phyloP scores from a whole-genome alignment of 1,140 invertebrate genomes.

The Calliphora vicina region DNA sequence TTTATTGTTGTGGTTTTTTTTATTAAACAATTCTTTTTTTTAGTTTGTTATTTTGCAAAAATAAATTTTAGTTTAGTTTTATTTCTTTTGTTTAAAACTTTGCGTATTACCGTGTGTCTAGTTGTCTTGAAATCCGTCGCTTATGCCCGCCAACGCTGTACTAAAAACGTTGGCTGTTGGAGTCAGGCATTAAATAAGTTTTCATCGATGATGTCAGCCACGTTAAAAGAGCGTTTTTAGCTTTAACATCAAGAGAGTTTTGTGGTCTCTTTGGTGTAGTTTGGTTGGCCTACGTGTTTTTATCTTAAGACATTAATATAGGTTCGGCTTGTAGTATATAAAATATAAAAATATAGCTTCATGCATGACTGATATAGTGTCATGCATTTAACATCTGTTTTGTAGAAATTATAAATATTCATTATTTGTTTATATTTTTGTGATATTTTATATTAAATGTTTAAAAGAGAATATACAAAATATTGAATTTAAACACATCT shows the following conservation, averaged over 20 bases:
- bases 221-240: background rate
- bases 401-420: too few relatives aligned
- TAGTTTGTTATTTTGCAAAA: background rate
- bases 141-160: slow-evolving; percentile 42
- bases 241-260: background rate
- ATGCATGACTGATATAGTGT: background rate
- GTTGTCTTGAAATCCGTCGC: slow-evolving; percentile 36
- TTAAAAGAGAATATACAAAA: too few relatives aligned
- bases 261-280: background rate
- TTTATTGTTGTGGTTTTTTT: slow-evolving; percentile 2
- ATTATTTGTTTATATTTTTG: too few relatives aligned
- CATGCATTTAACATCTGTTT: background rate
- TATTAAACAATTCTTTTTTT: background rate
- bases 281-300: background rate
- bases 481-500: too few relatives aligned
- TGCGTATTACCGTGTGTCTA: background rate
- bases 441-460: too few relatives aligned
- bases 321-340: background rate
- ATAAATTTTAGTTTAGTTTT: slow-evolving; percentile 22
- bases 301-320: background rate
- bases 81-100: slow-evolving; percentile 1
- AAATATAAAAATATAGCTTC: background rate
- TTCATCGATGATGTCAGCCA: slow-evolving; percentile 39
- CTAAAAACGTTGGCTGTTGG: slow-evolving; percentile 39
- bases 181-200: slow-evolving; percentile 40